Percentiles rank a stretch among this genome's conserved stretches.
Evolutionary conservation across 1,140 invertebrate genomes (phyloP).

Genomic region (Phthorimaea operculella): DNA sequence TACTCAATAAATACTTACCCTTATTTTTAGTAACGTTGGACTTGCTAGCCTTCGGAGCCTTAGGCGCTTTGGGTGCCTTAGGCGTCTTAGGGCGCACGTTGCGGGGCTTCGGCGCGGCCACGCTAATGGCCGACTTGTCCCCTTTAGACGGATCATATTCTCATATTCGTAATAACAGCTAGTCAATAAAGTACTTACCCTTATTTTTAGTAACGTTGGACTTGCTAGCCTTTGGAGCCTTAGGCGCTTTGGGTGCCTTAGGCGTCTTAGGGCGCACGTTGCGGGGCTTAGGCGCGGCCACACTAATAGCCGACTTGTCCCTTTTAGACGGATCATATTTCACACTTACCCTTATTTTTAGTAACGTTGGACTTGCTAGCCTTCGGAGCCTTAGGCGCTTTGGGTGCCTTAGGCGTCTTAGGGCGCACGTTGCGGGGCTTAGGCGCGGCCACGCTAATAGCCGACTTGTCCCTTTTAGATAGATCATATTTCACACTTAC

Average conservation of each 20-base stretch:
- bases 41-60: constrained; percentile 16
- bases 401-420: constrained; percentile 10
- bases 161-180: neutral
- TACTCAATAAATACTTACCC: neutral
- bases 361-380: constrained; percentile 40
- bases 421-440: constrained; percentile 40
- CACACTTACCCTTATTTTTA: constrained; percentile 49
- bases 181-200: constrained; percentile 17
- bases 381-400: constrained; percentile 24
- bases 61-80: constrained; percentile 21
- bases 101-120: constrained; percentile 37
- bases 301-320: constrained; percentile 45
- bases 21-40: neutral
- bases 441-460: constrained; percentile 49
- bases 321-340: constrained; percentile 56
- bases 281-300: constrained; percentile 48
- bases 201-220: constrained; percentile 54
- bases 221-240: constrained; percentile 28
- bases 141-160: too few relatives aligned
- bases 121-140: too few relatives aligned
- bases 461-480: constrained; percentile 37
- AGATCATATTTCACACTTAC: constrained; percentile 54
- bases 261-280: constrained; percentile 24
- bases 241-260: constrained; percentile 19
- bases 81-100: too few relatives aligned